A percentile compares a stretch with the other conserved stretches of the same genome.
Evolutionary conservation across 2,888 invertebrate genomes (phyloP).

Genomic region (Phengaris arion): DNA sequence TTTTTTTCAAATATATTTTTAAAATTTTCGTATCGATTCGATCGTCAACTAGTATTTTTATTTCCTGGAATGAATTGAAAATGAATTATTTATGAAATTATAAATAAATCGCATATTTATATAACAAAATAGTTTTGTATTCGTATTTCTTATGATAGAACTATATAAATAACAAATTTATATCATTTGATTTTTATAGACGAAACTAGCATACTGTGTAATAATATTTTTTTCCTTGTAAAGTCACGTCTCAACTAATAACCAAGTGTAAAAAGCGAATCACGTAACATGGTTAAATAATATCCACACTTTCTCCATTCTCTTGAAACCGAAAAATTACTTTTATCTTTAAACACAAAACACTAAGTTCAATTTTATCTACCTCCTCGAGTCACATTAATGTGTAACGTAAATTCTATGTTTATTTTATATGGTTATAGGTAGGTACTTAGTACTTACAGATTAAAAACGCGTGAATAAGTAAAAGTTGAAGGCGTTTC

Average conservation of each 20-base stretch:
- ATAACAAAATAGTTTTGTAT: too few species aligned
- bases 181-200: too few species aligned
- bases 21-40: too few species aligned
- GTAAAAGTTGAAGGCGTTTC: neutral
- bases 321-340: constrained; percentile 10
- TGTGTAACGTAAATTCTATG: neutral
- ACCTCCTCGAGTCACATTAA: neutral
- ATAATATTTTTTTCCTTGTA: neutral
- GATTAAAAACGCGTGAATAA: neutral
- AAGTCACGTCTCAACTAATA: constrained; percentile 1
- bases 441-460: neutral
- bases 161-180: too few species aligned
- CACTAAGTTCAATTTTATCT: neutral
- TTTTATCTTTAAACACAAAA: constrained; percentile 8
- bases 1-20: too few species aligned
- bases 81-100: too few species aligned
- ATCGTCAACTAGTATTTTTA: too few species aligned
- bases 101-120: too few species aligned
- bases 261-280: constrained; percentile 11
- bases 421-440: neutral
- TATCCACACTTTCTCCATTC: constrained; percentile 23
- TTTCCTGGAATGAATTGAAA: too few species aligned
- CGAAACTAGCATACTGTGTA: neutral
- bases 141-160: too few species aligned
- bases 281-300: constrained; percentile 25